phyloP scores from a whole-genome alignment of 2,113 vertebrate genomes.

The Hiodon tergisus region DNA sequence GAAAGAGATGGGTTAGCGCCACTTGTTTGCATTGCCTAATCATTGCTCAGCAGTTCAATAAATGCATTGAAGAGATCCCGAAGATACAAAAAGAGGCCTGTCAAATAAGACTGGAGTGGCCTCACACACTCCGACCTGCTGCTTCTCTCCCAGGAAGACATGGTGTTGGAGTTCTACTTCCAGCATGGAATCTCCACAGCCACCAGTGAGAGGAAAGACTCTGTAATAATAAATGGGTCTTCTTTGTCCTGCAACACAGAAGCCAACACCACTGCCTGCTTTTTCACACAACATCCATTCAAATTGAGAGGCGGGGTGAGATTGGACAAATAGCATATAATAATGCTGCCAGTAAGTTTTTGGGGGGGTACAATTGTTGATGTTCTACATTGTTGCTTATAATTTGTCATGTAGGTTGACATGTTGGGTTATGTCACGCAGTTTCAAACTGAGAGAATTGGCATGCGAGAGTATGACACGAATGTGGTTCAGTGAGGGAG shows the following conservation, averaged over 20 bases:
- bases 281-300: not conserved
- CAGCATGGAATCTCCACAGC: not conserved
- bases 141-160: constrained; percentile 7
- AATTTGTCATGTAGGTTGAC: too few relatives aligned
- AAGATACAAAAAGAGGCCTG: constrained; percentile 14
- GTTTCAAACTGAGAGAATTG: too few relatives aligned
- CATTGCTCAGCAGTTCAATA: constrained; percentile 12
- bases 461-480: too few relatives aligned
- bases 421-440: too few relatives aligned
- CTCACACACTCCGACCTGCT: not conserved
- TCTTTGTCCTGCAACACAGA: constrained; percentile 11
- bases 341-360: not conserved
- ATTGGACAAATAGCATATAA: too few relatives aligned
- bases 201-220: not conserved
- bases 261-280: not conserved
- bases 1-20: not conserved
- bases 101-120: constrained; percentile 8
- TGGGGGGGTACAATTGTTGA: not conserved
- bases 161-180: not conserved
- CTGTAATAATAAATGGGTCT: constrained; percentile 20
- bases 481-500: too few relatives aligned
- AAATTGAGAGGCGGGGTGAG: not conserved
- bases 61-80: constrained; percentile 1
- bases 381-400: not conserved
- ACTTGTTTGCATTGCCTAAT: constrained; percentile 1